Percentiles rank a stretch among this genome's conserved stretches.
Conservation (phyloP, 2,797 vertebrate species). For the Bradypus variegatus region DNA sequence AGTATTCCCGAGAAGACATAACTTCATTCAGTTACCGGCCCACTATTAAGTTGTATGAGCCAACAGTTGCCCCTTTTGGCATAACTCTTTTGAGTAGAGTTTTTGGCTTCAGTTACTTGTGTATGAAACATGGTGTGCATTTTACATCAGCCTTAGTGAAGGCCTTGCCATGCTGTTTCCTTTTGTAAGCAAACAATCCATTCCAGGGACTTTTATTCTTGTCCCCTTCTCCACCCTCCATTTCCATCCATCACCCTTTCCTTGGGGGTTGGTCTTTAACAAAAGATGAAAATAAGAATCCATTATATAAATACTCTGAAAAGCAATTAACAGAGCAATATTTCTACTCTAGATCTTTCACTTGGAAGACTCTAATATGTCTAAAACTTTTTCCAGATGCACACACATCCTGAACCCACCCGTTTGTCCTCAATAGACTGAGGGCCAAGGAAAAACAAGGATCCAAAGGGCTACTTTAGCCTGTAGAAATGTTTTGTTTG, state of each 20-base stretch:
- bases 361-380: background rate
- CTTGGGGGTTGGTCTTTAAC: background rate
- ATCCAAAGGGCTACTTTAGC: background rate
- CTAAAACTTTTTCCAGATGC: background rate
- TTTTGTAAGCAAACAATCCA: background rate
- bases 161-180: no score
- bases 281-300: background rate
- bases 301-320: background rate
- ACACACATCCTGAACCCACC: background rate
- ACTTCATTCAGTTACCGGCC: background rate
- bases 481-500: background rate
- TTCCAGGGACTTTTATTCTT: background rate
- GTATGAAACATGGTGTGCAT: background rate
- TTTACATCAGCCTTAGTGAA: background rate
- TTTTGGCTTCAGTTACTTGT: background rate
- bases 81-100: background rate
- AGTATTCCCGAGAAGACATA: background rate
- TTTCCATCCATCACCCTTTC: background rate
- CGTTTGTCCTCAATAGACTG: background rate
- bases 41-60: background rate
- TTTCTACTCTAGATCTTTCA: background rate
- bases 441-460: no score
- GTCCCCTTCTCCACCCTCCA: no score
- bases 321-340: no score
- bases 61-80: background rate